phyloP scores from a whole-genome alignment of 2,113 vertebrate genomes.

The Festucalex cinctus region DNA sequence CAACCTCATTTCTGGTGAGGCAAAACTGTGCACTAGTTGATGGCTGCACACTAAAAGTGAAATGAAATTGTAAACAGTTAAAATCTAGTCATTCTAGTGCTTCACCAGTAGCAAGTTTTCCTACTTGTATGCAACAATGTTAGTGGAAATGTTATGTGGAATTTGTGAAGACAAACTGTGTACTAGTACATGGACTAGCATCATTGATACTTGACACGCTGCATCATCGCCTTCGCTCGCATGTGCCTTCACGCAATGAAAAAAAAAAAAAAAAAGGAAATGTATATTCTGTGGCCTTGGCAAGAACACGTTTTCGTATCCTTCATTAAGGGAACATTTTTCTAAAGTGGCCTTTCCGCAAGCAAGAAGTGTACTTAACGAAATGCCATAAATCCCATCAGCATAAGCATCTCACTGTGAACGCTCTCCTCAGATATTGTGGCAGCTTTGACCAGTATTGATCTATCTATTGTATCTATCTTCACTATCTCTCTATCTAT shows the following conservation, averaged over 20 bases:
- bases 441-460: conserved; percentile 12
- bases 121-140: too few relatives aligned
- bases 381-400: not conserved
- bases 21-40: too few relatives aligned
- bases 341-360: not conserved
- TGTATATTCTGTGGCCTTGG: not conserved
- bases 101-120: too few relatives aligned
- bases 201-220: not conserved
- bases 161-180: not conserved
- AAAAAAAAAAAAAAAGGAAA: too few relatives aligned
- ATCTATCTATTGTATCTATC: not conserved
- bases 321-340: conserved; percentile 1
- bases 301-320: not conserved
- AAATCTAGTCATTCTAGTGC: too few relatives aligned
- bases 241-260: not conserved
- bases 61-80: too few relatives aligned
- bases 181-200: not conserved
- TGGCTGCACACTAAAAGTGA: too few relatives aligned
- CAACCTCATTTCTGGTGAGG: too few relatives aligned
- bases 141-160: too few relatives aligned
- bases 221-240: not conserved
- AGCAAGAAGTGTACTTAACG: not conserved
- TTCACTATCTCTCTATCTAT: not conserved
- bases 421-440: not conserved
- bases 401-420: not conserved